Percentiles rank a stretch among this genome's conserved stretches.
phyloP scores from a whole-genome alignment of 2,113 vertebrate species.

The Agelaius phoeniceus region DNA sequence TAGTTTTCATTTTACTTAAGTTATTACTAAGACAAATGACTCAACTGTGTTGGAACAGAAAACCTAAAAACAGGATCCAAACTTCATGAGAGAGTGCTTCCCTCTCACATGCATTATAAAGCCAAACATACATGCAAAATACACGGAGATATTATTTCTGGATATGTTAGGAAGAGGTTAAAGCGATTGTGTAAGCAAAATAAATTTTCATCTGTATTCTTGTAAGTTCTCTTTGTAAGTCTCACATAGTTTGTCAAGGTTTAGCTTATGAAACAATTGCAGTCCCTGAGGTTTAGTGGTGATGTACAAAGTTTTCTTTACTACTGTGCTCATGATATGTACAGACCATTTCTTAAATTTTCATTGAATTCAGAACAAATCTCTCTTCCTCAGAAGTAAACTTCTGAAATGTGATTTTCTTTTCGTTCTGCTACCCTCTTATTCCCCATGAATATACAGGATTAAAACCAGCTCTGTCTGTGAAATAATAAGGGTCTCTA shows the following conservation, averaged over 20 bases:
- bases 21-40: neutral
- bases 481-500: constrained; percentile 31
- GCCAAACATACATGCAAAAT: neutral
- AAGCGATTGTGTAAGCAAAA: neutral
- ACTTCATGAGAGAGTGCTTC: neutral
- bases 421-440: neutral
- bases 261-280: neutral
- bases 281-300: neutral
- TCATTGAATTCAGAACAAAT: neutral
- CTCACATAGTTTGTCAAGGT: neutral
- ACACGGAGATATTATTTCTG: neutral
- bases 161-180: neutral
- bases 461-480: neutral
- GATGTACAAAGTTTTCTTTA: neutral
- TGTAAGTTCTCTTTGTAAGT: neutral
- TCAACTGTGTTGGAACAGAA: neutral
- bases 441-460: neutral
- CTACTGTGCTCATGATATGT: neutral
- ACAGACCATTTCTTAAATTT: neutral
- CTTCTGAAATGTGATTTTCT: neutral
- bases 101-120: neutral
- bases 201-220: neutral
- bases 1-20: neutral
- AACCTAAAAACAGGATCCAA: neutral
- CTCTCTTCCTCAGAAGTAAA: neutral